These are phyloP conservation scores for Lasioglossum figueresi DNA, from an alignment of 2,888 invertebrate species.

Conservation along the genomic window DNA sequence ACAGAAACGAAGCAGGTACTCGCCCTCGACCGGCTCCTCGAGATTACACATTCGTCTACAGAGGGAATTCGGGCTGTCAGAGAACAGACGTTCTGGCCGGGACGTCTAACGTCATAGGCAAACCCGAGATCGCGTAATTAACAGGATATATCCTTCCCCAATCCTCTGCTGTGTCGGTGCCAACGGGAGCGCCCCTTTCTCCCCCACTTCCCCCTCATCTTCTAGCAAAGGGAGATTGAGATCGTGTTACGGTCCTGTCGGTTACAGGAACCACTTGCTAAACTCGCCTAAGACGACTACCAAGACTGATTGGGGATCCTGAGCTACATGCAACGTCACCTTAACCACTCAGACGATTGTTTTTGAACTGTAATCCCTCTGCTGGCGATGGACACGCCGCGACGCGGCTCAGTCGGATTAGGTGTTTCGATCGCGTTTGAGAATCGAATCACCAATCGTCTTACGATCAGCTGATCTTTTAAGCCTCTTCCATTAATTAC, in stretches of 20 bases:
- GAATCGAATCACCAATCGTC: neutral
- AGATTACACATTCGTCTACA: slow-evolving; percentile 39
- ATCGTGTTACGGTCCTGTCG: slow-evolving; percentile 65
- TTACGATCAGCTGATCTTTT: neutral
- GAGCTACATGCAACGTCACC: slow-evolving; percentile 9
- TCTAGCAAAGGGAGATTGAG: slow-evolving; percentile 59
- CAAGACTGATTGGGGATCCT: slow-evolving; percentile 46
- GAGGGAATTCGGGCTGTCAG: slow-evolving; percentile 70
- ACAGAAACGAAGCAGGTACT: neutral
- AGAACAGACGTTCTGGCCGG: slow-evolving; percentile 70
- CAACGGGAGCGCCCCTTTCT: slow-evolving; percentile 5
- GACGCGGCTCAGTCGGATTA: neutral
- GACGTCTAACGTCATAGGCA: slow-evolving; percentile 76
- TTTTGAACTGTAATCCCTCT: slow-evolving; percentile 41
- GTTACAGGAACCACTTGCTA: slow-evolving; percentile 63
- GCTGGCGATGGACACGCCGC: neutral
- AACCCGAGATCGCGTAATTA: slow-evolving; percentile 73
- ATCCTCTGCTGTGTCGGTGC: slow-evolving; percentile 36
- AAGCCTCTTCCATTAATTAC: neutral
- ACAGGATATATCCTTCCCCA: slow-evolving; percentile 69
- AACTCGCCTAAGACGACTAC: slow-evolving; percentile 60
- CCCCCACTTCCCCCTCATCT: slow-evolving; percentile 14
- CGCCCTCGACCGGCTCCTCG: slow-evolving; percentile 9
- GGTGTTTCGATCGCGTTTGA: neutral
- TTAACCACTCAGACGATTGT: slow-evolving; percentile 30